These are phyloP conservation scores for Corydoras sp. DNA, from an alignment of 2,113 vertebrate genomes.

Conservation along the genomic window DNA sequence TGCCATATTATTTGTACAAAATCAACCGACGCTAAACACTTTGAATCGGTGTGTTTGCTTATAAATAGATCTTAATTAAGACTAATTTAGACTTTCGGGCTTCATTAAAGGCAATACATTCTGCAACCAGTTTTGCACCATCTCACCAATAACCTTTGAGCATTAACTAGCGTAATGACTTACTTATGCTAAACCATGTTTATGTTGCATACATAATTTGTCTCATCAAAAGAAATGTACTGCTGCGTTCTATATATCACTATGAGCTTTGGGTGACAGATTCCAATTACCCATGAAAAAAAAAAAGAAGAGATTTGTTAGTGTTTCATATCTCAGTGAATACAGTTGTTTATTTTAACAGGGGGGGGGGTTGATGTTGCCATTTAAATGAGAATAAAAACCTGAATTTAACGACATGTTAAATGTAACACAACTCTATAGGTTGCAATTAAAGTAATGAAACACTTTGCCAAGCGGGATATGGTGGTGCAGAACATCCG, in stretches of 20 bases:
- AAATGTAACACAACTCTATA: constrained; percentile 46
- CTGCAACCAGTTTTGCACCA: too few species aligned
- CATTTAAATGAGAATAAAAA: constrained; percentile 42
- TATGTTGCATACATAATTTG: constrained; percentile 40
- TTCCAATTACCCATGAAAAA: constrained; percentile 60
- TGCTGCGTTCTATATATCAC: constrained; percentile 54
- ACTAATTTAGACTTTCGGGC: too few species aligned
- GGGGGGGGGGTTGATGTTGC: constrained; percentile 15
- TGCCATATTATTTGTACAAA: too few species aligned
- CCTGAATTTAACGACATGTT: constrained; percentile 40
- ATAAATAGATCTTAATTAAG: too few species aligned
- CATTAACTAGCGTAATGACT: too few species aligned
- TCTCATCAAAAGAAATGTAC: constrained; percentile 44
- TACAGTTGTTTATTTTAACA: constrained; percentile 62
- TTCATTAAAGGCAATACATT: too few species aligned
- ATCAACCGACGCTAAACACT: too few species aligned
- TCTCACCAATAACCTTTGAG: too few species aligned
- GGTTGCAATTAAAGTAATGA: constrained; percentile 42
- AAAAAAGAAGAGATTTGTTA: constrained; percentile 52
- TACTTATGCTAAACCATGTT: constrained; percentile 20
- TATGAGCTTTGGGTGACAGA: constrained; percentile 65
- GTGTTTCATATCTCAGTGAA: constrained; percentile 68
- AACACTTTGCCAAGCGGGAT: constrained; percentile 39
- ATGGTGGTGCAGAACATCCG: constrained; percentile 39
- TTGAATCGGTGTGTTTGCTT: too few species aligned